A percentile compares a stretch with the other conserved stretches of the same genome.
Conservation (phyloP, 2,797 vertebrate species). For the Propithecus perrieri region DNA sequence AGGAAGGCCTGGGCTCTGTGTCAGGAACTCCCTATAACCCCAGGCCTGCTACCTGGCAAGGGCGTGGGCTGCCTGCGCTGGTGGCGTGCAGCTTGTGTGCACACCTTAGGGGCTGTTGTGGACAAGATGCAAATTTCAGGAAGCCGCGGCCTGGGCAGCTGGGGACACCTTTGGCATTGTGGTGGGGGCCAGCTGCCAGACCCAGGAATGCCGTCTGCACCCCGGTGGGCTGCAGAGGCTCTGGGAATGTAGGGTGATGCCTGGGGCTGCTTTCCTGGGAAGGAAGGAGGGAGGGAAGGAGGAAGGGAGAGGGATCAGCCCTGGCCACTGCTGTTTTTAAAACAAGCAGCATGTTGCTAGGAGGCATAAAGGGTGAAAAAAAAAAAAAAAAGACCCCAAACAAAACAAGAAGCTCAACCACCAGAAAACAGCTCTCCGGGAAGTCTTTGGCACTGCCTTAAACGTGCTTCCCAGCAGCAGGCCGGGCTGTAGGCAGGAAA, state of each 20-base stretch:
- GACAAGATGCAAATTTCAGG: not conserved
- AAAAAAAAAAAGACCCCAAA: not conserved
- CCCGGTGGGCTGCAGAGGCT: not conserved
- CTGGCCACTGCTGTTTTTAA: conserved; percentile 40
- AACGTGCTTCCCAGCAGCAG: not conserved
- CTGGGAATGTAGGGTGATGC: rapidly evolving
- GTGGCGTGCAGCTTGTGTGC: not conserved
- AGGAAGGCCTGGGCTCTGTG: not conserved
- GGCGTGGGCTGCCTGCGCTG: not conserved
- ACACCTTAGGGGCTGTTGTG: not conserved
- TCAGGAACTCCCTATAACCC: not conserved
- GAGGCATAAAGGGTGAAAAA: not conserved
- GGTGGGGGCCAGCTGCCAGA: rapidly evolving
- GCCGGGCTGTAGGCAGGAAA: not conserved
- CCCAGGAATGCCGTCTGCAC: not conserved
- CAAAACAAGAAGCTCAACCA: conserved; percentile 6
- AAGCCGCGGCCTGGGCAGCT: not conserved
- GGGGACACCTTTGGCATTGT: too few relatives aligned
- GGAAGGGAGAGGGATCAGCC: not conserved
- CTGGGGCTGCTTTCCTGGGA: not conserved
- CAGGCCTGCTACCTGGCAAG: too few relatives aligned
- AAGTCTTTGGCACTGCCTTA: conserved; percentile 52
- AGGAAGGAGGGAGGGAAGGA: not conserved
- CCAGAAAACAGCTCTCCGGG: conserved; percentile 48
- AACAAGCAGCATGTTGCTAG: conserved; percentile 45